Evolutionary conservation across 2,888 invertebrate species (phyloP).

Genomic region (Myopa tessellatipennis): DNA sequence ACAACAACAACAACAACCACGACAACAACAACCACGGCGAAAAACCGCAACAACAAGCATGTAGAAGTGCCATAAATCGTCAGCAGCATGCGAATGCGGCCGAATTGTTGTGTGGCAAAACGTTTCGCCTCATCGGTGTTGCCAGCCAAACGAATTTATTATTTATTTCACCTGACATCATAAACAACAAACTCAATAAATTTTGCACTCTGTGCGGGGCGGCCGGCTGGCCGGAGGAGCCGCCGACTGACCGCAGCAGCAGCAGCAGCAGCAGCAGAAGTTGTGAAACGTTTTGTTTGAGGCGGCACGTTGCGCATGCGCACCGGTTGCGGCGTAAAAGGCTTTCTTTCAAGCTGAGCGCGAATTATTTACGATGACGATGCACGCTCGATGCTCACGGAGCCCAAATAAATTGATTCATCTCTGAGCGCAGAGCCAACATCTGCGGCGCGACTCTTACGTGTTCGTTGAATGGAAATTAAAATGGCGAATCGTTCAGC

Average conservation of each 20-base stretch:
- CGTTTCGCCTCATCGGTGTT: conserved; percentile 41
- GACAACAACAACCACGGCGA: not conserved
- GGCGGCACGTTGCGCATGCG: conserved; percentile 35
- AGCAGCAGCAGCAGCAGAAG: conserved; percentile 41
- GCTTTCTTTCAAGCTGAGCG: conserved; percentile 18
- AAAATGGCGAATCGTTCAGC: not conserved
- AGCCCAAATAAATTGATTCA: conserved; percentile 51
- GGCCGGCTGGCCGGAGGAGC: conserved; percentile 39
- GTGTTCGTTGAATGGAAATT: not conserved
- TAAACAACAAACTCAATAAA: conserved; percentile 66
- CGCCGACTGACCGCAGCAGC: conserved; percentile 19
- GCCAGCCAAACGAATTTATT: conserved; percentile 66
- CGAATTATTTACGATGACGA: conserved; percentile 53
- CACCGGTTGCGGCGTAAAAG: not conserved
- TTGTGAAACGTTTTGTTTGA: conserved; percentile 44
- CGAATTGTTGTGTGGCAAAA: conserved; percentile 41
- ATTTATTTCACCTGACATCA: conserved; percentile 68
- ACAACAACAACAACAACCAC: conserved; percentile 11
- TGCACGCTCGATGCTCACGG: conserved; percentile 47
- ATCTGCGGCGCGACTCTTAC: not conserved
- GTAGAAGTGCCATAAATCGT: conserved; percentile 29
- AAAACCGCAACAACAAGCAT: conserved; percentile 8
- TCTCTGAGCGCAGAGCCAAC: conserved; percentile 43
- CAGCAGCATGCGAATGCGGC: conserved; percentile 20
- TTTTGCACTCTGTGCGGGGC: conserved; percentile 47